Conservation (phyloP, 2,888 invertebrate genomes). For the Gerris lacustris region DNA sequence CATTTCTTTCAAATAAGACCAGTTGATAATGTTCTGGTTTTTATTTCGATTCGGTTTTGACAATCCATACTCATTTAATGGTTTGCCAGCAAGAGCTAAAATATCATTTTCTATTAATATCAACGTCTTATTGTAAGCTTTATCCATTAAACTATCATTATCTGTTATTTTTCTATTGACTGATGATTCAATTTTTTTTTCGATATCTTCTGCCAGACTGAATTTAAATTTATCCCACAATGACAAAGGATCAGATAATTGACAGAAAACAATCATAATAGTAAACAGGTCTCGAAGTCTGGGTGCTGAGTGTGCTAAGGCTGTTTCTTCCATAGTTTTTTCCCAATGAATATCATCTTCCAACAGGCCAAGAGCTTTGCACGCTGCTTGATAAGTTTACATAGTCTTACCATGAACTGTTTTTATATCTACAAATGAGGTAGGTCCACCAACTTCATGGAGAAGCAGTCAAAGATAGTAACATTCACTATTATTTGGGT, state of each 20-base stretch:
- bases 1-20: too few relatives aligned
- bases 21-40: slow-evolving; percentile 26
- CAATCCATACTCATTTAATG: slow-evolving; percentile 31
- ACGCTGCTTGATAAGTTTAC: slow-evolving; percentile 19
- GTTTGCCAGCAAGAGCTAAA: slow-evolving; percentile 22
- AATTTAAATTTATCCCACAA: too few relatives aligned
- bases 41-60: slow-evolving; percentile 26
- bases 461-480: slow-evolving; percentile 29
- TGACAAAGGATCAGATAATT: too few relatives aligned
- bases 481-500: slow-evolving; percentile 21
- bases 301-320: too few relatives aligned
- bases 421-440: slow-evolving; percentile 28
- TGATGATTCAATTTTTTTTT: slow-evolving; percentile 12
- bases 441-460: slow-evolving; percentile 29
- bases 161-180: slow-evolving; percentile 12
- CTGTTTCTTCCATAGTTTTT: too few relatives aligned
- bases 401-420: slow-evolving; percentile 22
- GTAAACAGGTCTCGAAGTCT: too few relatives aligned
- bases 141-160: too few relatives aligned
- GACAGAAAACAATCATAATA: too few relatives aligned
- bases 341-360: too few relatives aligned
- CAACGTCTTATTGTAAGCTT: slow-evolving; percentile 32
- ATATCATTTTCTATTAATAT: slow-evolving; percentile 31
- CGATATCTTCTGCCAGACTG: too few relatives aligned
- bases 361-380: too few relatives aligned